These are phyloP conservation scores for Sussaba pulchella DNA, from an alignment of 2,888 invertebrate species.

Conservation along the genomic window DNA sequence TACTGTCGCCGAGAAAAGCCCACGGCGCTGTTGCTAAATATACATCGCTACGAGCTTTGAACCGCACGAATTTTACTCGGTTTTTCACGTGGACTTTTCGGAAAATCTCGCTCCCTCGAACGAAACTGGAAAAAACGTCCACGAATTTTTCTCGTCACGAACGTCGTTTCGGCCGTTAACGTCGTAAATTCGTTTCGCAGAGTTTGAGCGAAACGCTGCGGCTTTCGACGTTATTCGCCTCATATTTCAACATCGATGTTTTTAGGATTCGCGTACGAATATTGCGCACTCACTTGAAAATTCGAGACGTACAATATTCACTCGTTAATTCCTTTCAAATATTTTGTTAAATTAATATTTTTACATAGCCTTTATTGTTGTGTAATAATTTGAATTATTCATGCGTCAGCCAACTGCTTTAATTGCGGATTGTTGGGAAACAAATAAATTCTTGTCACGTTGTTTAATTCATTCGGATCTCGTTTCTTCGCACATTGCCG, in stretches of 20 bases:
- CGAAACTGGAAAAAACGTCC: constrained; percentile 51
- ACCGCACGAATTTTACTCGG: constrained; percentile 57
- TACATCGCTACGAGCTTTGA: constrained; percentile 55
- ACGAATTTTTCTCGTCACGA: constrained; percentile 55
- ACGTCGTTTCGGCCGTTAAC: constrained; percentile 25
- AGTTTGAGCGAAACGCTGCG: constrained; percentile 17
- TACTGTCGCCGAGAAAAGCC: constrained; percentile 79
- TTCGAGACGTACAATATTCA: no score
- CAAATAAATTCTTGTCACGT: constrained; percentile 15
- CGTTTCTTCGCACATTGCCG: constrained; percentile 36
- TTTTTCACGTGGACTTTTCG: constrained; percentile 33
- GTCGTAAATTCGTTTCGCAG: constrained; percentile 64
- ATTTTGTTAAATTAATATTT: no score
- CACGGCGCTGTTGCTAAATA: constrained; percentile 74
- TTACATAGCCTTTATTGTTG: no score
- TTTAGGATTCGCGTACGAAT: background rate
- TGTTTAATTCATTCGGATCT: constrained; percentile 58
- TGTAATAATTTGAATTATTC: background rate
- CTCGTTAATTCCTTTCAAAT: no score
- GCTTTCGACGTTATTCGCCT: constrained; percentile 42
- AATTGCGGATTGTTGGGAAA: background rate
- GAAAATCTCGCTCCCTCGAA: constrained; percentile 31
- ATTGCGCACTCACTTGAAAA: no score
- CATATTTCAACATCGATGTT: constrained; percentile 40
- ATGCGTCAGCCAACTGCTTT: background rate